Conservation (phyloP, 1,140 invertebrate genomes). For the Apolygus lucorum region DNA sequence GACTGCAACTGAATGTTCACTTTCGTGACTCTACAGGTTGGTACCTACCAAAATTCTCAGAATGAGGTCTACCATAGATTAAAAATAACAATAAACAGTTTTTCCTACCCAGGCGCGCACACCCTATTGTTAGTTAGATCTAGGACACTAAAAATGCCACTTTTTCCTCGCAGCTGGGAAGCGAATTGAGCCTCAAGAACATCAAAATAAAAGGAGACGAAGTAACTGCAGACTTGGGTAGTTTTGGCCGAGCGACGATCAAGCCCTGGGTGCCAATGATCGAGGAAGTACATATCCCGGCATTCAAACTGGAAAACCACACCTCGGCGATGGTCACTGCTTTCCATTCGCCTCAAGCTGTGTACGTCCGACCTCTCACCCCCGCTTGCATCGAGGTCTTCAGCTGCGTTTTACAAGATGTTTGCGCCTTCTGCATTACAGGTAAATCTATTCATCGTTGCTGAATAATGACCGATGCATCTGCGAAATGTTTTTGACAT, state of each 20-base stretch:
- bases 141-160: too few species aligned
- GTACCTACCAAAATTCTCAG: too few species aligned
- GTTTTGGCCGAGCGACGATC: neutral
- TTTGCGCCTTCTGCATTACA: neutral
- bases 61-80: too few species aligned
- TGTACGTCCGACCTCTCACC: slow-evolving; percentile 6
- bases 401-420: slow-evolving; percentile 1
- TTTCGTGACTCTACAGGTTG: too few species aligned
- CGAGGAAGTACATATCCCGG: neutral
- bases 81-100: too few species aligned
- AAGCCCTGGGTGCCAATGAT: neutral
- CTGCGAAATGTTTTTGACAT: too few species aligned
- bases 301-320: neutral
- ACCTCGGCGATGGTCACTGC: neutral
- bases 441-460: neutral
- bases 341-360: slow-evolving; percentile 7
- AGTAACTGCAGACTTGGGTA: neutral
- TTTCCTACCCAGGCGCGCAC: too few species aligned
- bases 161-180: neutral
- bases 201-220: neutral
- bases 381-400: neutral
- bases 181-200: neutral
- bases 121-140: too few species aligned
- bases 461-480: too few species aligned
- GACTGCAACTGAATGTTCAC: too few species aligned